Evolutionary conservation across 2,888 invertebrate genomes (phyloP).

Genomic region (Taenaris catops): DNA sequence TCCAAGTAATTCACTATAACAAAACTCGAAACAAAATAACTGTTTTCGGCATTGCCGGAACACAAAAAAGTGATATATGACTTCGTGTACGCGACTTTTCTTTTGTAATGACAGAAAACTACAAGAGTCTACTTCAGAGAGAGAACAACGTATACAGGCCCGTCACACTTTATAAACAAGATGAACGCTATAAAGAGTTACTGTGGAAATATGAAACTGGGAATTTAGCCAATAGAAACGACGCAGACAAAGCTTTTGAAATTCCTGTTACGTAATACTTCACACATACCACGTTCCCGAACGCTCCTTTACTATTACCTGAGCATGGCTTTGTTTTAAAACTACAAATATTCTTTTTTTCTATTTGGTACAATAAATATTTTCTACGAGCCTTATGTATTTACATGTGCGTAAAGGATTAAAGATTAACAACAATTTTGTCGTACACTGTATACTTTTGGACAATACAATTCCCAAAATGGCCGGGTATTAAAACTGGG

Average conservation of each 20-base stretch:
- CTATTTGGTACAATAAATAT: too few relatives aligned
- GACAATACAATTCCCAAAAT: too few relatives aligned
- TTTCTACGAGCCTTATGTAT: too few relatives aligned
- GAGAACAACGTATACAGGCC: conserved; percentile 24
- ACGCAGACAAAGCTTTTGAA: conserved; percentile 40
- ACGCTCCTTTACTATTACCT: conserved; percentile 27
- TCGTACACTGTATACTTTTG: too few relatives aligned
- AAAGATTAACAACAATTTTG: too few relatives aligned
- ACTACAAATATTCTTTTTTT: too few relatives aligned
- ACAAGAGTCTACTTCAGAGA: conserved; percentile 20
- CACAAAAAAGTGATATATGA: conserved; percentile 11
- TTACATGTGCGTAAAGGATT: too few relatives aligned
- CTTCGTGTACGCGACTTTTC: conserved; percentile 9
- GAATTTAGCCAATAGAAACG: conserved; percentile 48
- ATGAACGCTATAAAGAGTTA: conserved; percentile 23
- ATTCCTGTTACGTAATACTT: conserved; percentile 43
- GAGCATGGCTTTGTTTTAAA: too few relatives aligned
- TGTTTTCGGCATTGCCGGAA: neutral
- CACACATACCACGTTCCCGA: conserved; percentile 46
- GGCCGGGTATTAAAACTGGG: too few relatives aligned
- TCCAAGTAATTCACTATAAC: neutral
- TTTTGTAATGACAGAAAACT: conserved; percentile 17
- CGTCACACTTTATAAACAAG: conserved; percentile 29
- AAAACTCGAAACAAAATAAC: conserved; percentile 3
- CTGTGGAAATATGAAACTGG: conserved; percentile 41